Base-by-base conservation (phyloP, 2,113 vertebrate genomes). In the Centropus unirufus region DNA sequence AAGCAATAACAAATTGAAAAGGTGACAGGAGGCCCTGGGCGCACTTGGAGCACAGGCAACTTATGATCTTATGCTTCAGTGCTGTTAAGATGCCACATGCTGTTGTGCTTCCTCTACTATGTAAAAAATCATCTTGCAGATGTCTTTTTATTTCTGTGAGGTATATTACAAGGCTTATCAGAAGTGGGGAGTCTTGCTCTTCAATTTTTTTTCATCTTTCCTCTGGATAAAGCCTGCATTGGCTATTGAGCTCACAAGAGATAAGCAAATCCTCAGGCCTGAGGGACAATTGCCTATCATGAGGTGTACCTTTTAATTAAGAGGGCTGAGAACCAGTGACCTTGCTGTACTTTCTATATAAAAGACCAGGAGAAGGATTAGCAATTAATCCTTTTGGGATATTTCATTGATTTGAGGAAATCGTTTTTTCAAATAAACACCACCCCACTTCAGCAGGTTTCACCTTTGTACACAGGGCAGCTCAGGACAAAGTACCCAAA, bases 281-380 rank as follows among this genome's bases (percentile, higher is more conserved):
- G 52, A 58, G 92, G 76, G 91, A 72, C 64, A 93, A 67, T 21
- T 90, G 68, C 29, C 42, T 90, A 20, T 67, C 74, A 46, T 64
- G 32, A 84, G 49, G 79, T 89, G 59, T 76, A 59, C 6, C 76
- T 95, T 93, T 93, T 94, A 97, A 94, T 96, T 94, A 93, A 83
- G 79, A 88, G 82, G 72, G 61, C 55, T 88, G 59, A 83, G 32
- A 86, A 94, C 47, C 27, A 57, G 32, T 78, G 90, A 94, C 85
- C 84, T 92, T 88, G 82, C 46, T 90, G 67, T 34, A n/a, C 21
- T 74, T 94, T 46, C 51, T 58, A 52, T 27, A 22, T 12, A 23
- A 29, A 54, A 64, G 23, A 29, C 69, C 61, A 92, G 52, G n/a
- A 80, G 39, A 14, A 63, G 52, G 72, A 94, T 77, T 74, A 86